A percentile compares a stretch with the other conserved stretches of the same genome.
These are phyloP conservation scores for Lochmaea crataegi DNA, from an alignment of 2,888 invertebrate genomes.

Conservation along the genomic window DNA sequence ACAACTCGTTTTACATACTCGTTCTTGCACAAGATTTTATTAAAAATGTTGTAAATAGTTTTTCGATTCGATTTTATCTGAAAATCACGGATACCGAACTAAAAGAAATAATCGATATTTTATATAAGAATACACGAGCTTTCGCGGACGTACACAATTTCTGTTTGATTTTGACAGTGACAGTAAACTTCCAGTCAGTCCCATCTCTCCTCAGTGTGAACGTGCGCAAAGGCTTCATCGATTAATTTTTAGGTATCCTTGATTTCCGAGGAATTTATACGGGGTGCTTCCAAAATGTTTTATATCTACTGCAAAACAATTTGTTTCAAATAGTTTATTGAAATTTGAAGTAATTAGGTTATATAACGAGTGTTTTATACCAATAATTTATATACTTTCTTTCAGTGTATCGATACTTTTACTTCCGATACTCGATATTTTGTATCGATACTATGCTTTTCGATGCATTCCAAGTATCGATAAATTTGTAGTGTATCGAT, in stretches of 20 bases:
- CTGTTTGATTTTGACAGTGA: conserved; percentile 55
- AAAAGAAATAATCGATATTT: conserved; percentile 53
- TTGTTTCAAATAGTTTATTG: no score
- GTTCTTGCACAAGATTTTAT: conserved; percentile 15
- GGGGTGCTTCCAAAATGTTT: neutral
- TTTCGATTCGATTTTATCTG: conserved; percentile 5
- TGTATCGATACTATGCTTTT: no score
- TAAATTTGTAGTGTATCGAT: no score
- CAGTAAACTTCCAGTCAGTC: conserved; percentile 43
- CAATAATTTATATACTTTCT: no score
- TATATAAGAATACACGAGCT: conserved; percentile 39
- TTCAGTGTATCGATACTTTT: no score
- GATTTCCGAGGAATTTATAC: conserved; percentile 22
- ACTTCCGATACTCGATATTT: no score
- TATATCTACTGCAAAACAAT: neutral
- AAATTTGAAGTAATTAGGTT: no score
- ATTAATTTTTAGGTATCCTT: conserved; percentile 45
- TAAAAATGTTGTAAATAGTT: conserved; percentile 7
- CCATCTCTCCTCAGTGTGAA: conserved; percentile 41
- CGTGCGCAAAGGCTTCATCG: conserved; percentile 50
- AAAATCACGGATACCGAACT: conserved; percentile 43
- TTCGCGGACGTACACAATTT: conserved; percentile 53
- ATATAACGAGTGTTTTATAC: no score
- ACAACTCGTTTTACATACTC: conserved; percentile 42
- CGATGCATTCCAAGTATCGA: no score